Evolutionary conservation across 2,797 vertebrate genomes (phyloP), one percentile per base, ranked within the genome.

Genomic region (Ctenochaetus hawaiiensis): DNA sequence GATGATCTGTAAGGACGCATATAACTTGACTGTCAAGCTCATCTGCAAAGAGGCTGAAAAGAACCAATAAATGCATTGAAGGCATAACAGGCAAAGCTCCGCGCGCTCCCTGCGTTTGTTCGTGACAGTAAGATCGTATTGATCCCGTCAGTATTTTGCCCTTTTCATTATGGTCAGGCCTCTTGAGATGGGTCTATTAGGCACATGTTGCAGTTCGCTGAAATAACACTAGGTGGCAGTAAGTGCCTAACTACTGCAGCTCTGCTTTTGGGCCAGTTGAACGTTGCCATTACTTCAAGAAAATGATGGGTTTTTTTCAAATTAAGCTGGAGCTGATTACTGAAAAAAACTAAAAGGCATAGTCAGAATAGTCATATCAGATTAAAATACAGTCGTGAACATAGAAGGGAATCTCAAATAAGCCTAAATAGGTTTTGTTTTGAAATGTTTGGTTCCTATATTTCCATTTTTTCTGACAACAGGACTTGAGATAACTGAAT

Each of bases 191-290:
- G 57, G 45, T 76, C 18, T 7, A 20, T 8, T 43, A 6, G 4
- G 52, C 69, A 23, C 4, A 10, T 51, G 67, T 20, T 77, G 87
- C 30, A 72, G 66, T 87, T 54, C 70, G 39, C n/a, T 54, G 11
- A 4, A 1, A 0, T 3, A 37, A 3, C 93, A 80, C 83, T 75
- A 91, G 92, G 54, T 82, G 89, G 87, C 90, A 68, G 77, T 72
- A 78, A 45, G 18, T 43, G 66, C 22, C 57, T 3, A 20, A 69
- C 6, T 12, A 69, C 10, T 20, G 8, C 14, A n/a, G 8, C 56
- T 48, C 26, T 68, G 62, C 3, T 17, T 44, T 14, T 37, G n/a
- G 43, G 51, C 20, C 20, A 23, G n/a, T 4, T 47, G 16, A 23
- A 44, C 6, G 14, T 16, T 70, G 18, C 14, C 14, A 34, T 66